Evolutionary conservation across 2,797 vertebrate genomes (phyloP), one percentile per base, ranked within the genome.

Genomic region (Sylvia borin): DNA sequence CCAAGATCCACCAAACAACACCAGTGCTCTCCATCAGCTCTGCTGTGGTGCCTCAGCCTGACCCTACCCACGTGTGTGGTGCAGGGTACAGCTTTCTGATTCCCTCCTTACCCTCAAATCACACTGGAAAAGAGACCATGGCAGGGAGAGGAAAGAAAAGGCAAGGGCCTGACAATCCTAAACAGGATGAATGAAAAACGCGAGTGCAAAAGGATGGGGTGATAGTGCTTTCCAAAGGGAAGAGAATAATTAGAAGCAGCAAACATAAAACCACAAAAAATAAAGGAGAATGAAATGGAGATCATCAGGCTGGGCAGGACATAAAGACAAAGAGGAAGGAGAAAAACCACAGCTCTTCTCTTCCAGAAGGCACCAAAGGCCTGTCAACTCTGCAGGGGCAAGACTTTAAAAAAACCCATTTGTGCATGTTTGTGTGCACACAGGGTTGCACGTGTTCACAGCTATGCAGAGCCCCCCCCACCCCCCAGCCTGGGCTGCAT

Each of bases 181-280:
- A 79, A 79, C 15, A 36, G 53, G 32, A 88, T 71, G 71, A 91
- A 75, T 5, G 45, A 55, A 50, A 88, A 90, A 80, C 6, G 2
- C 0, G 0, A 93, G 55, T 25, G 55, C 53, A 71, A 53, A 89
- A 89, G 34, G 64, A 74, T 42, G 60, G 26, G 32, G 62, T 26
- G 77, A 96, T 20, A 77, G 90, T 0, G 4, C 66, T 92, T 94
- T 92, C 70, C 86, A 85, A 85, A 95, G 61, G 55, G 74, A 93
- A 88, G 92, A 64, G 34, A 91, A 36, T 85, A 91, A 95, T 83
- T 80, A 78, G 89, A 94, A 95, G 81, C 91, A 91, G 75, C 26
- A 64, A 92, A 85, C 27, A 74, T 10, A 88, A 94, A 91, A 91
- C 81, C 93, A 80, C 90, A 93, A 79, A 85, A 92, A 92, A 85